These are phyloP conservation scores for Phrynocephalus vlangalii DNA, from an alignment of 2,797 vertebrate genomes.

Conservation along the genomic window DNA sequence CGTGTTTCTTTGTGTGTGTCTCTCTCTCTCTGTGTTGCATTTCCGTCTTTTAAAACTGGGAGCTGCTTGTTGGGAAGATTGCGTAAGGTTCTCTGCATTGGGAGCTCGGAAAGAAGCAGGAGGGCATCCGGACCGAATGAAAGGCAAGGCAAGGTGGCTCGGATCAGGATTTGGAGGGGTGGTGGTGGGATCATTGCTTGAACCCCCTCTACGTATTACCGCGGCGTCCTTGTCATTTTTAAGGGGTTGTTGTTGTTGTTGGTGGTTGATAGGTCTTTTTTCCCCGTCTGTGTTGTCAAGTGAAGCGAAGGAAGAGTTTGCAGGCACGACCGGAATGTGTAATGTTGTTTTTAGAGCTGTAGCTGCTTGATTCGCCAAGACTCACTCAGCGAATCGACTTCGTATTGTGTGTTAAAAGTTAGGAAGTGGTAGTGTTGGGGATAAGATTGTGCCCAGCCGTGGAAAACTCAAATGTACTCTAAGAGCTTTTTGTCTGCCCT, in stretches of 20 bases:
- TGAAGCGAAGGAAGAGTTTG: constrained; percentile 58
- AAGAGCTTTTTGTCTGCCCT: background rate
- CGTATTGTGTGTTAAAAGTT: constrained; percentile 50
- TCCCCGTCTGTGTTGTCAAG: background rate
- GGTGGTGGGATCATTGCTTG: background rate
- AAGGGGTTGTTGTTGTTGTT: too few species aligned
- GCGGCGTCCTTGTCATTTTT: background rate
- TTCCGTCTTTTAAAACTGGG: background rate
- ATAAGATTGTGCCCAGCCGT: background rate
- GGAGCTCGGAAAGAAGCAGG: constrained; percentile 1
- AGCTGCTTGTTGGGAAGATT: constrained; percentile 21
- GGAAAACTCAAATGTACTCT: background rate
- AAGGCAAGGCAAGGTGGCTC: background rate
- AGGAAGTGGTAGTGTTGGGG: background rate
- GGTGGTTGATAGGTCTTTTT: too few species aligned
- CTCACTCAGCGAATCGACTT: constrained; percentile 42
- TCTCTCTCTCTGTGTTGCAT: background rate
- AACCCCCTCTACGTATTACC: background rate
- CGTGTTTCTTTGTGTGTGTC: background rate
- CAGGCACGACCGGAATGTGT: constrained; percentile 47
- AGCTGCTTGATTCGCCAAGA: constrained; percentile 35
- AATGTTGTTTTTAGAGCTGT: background rate
- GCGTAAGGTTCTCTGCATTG: constrained; percentile 42
- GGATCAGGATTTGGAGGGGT: background rate
- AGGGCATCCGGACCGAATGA: too few species aligned